These are phyloP conservation scores for Mirza zaza DNA, from an alignment of 2,113 vertebrate genomes.

Conservation along the genomic window DNA sequence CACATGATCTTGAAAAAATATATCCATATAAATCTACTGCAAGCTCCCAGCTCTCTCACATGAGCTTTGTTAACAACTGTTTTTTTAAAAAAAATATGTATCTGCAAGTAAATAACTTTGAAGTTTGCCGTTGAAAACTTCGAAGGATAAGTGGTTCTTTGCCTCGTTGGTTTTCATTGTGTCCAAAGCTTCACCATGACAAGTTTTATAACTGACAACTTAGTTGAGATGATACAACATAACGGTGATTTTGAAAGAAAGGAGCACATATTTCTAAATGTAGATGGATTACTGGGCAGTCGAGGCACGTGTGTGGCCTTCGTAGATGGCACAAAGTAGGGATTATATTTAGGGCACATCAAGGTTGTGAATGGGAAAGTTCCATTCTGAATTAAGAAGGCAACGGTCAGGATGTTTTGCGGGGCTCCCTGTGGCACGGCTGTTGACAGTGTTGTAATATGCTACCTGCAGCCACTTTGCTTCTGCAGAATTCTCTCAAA, in stretches of 20 bases:
- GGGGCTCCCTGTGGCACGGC: slow-evolving; percentile 67
- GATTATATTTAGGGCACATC: slow-evolving; percentile 63
- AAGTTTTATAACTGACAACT: not conserved
- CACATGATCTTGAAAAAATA: not conserved
- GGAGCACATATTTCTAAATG: not conserved
- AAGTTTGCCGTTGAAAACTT: not conserved
- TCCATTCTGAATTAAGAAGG: slow-evolving; percentile 75
- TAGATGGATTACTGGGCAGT: slow-evolving; percentile 9
- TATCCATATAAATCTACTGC: not conserved
- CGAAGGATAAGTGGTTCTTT: not conserved
- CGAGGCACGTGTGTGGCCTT: slow-evolving; percentile 58
- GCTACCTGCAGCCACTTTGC: slow-evolving; percentile 68
- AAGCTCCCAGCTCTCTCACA: not conserved
- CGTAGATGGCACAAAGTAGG: slow-evolving; percentile 53
- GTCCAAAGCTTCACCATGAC: not conserved
- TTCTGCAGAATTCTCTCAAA: slow-evolving; percentile 77
- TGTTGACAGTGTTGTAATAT: slow-evolving; percentile 67
- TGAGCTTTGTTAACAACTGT: not conserved
- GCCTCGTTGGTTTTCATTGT: not conserved
- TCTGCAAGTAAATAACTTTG: not conserved
- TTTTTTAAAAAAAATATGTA: not conserved
- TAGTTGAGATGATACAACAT: not conserved
- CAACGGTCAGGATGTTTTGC: slow-evolving; percentile 62
- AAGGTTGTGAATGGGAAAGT: slow-evolving; percentile 49
- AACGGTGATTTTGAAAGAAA: not conserved